Conservation (phyloP, 53 echinoderm and acorn worm genomes). For the Temnopleurus reevesii region DNA sequence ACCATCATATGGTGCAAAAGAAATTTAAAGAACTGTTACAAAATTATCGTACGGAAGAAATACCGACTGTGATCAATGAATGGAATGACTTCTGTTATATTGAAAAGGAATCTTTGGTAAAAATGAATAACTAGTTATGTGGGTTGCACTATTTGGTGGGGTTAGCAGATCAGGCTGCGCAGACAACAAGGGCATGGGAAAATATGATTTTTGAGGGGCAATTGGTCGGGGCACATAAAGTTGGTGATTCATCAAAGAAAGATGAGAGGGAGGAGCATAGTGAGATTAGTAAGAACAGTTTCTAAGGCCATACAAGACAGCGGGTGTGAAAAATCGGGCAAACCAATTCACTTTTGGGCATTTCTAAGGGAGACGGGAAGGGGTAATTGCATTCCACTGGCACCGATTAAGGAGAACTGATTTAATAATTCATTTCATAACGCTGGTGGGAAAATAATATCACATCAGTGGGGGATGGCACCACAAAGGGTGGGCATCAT, state of each 20-base stretch:
- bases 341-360: slow-evolving; percentile 51
- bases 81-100: slow-evolving; percentile 39
- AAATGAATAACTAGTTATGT: slow-evolving; percentile 63
- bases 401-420: slow-evolving; percentile 64
- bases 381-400: slow-evolving; percentile 43
- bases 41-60: slow-evolving; percentile 51
- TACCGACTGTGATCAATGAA: slow-evolving; percentile 15
- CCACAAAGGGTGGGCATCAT: slow-evolving; percentile 39
- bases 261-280: slow-evolving; percentile 11
- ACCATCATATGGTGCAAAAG: slow-evolving; percentile 54
- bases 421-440: slow-evolving; percentile 70
- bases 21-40: slow-evolving; percentile 61
- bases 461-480: slow-evolving; percentile 24
- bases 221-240: slow-evolving; percentile 37
- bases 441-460: not conserved
- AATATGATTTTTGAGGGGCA: slow-evolving; percentile 53
- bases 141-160: slow-evolving; percentile 67
- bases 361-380: slow-evolving; percentile 34
- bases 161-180: slow-evolving; percentile 51
- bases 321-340: slow-evolving; percentile 60
- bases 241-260: not conserved
- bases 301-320: slow-evolving; percentile 59
- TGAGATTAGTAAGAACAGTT: slow-evolving; percentile 59
- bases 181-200: slow-evolving; percentile 54
- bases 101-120: not conserved